Conservation (phyloP, 2,113 vertebrate genomes). For the Stegostoma tigrinum region DNA sequence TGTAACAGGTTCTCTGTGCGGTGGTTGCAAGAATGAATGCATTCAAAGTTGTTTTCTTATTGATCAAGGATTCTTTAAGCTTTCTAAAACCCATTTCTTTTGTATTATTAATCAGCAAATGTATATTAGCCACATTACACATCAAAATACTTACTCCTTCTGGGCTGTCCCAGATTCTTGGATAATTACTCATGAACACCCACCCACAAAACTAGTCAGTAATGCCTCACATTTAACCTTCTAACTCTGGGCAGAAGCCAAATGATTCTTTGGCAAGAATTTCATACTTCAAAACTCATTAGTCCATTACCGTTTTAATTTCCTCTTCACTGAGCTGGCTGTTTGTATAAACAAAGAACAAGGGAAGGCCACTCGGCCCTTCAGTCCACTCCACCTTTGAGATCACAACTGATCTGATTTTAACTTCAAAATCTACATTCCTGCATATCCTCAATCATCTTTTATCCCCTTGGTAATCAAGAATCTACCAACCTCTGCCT, state of each 20-base stretch:
- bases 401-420: background rate
- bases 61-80: background rate
- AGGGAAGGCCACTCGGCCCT: background rate
- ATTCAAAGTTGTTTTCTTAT: background rate
- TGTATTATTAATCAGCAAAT: background rate
- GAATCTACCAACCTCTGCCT: background rate
- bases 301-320: background rate
- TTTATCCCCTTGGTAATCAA: background rate
- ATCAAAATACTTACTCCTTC: background rate
- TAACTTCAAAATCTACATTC: background rate
- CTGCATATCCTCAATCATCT: no score
- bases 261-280: background rate
- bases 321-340: background rate
- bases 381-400: background rate
- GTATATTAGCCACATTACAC: background rate
- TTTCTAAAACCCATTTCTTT: conserved; percentile 17
- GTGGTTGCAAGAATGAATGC: background rate
- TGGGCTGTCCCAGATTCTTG: background rate
- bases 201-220: background rate
- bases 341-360: background rate
- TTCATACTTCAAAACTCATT: background rate
- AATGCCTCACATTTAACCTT: background rate
- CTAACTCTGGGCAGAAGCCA: background rate
- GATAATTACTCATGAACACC: background rate
- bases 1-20: background rate